phyloP scores from a whole-genome alignment of 2,797 vertebrate genomes.

The Epinephelus coioides region DNA sequence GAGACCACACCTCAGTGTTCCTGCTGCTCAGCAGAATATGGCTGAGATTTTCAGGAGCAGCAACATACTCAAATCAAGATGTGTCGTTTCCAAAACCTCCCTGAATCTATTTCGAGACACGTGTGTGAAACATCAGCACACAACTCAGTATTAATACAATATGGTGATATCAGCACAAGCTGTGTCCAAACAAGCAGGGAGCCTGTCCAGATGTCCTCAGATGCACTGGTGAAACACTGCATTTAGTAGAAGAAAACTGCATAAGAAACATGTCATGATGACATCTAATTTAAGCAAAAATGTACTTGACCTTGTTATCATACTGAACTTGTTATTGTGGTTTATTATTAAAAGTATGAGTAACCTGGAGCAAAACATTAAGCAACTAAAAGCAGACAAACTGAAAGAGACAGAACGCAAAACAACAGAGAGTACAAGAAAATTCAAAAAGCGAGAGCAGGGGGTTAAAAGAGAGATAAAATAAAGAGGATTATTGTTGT shows the following conservation, averaged over 20 bases:
- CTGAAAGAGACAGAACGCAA: neutral
- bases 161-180: slow-evolving; percentile 39
- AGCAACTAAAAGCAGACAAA: neutral
- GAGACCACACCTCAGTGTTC: slow-evolving; percentile 49
- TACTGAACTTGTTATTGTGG: neutral
- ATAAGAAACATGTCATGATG: neutral
- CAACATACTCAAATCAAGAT: slow-evolving; percentile 49
- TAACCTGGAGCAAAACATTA: neutral
- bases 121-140: slow-evolving; percentile 55
- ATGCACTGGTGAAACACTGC: slow-evolving; percentile 7
- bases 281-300: neutral
- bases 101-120: slow-evolving; percentile 36
- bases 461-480: slow-evolving; percentile 8
- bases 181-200: slow-evolving; percentile 35
- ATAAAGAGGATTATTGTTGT: slow-evolving; percentile 14
- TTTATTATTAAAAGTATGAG: neutral
- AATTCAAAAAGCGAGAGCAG: neutral
- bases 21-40: slow-evolving; percentile 36
- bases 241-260: neutral
- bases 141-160: slow-evolving; percentile 56
- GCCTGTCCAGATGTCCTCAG: slow-evolving; percentile 33
- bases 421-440: neutral
- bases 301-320: neutral
- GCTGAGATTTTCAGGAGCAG: slow-evolving; percentile 38
- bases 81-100: slow-evolving; percentile 57